Evolutionary conservation across 1,140 invertebrate species (phyloP), one percentile per base, ranked within the genome.

Genomic region (Drosophila sulfurigaster): DNA sequence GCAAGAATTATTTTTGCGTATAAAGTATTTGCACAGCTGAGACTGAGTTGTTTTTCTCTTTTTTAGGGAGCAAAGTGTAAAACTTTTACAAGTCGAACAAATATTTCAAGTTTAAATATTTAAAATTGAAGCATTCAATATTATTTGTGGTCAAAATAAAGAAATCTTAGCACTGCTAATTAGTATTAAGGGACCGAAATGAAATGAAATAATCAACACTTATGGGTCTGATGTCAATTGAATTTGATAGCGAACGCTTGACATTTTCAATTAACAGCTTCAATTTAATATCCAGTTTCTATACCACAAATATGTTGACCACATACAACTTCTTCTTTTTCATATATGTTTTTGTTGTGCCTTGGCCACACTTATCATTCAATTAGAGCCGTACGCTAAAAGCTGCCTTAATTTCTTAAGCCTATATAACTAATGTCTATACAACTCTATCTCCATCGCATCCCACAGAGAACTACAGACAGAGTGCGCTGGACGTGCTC

Each of bases 401-500:
- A 32, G 20, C 11, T 48, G 28, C 10, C 7, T 48, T 43, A 59
- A 62, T 62, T 69, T 20, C 10, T 32, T 1, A 11, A 3, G 45
- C 10, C 54, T 38, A 66, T 59, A 38, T 32, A 32, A n/a, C 13
- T 15, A 30, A 43, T 65, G 35, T 45, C 25, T 41, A n/a, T 28
- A 16, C 8, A n/a, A 13, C 41, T 38, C 8, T 52, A 67, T 58
- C 16, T 48, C 28, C 43, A 35, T 35, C 1, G 7, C 15, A 32
- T 51, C 38, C 32, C 25, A 25, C 70, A 85, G 78, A 78, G 43
- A 85, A 79, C 75, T 90, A 89, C 59, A 75, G 81, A 46, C 86
- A 85, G 64, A 89, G 74, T 85, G 68, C 85, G 45, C 78, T 89
- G 68, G 85, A 89, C 75, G 85, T 74, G 72, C 78, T 89, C 45